phyloP scores from a whole-genome alignment of 2,888 invertebrate genomes.

The Conomelus anceps region DNA sequence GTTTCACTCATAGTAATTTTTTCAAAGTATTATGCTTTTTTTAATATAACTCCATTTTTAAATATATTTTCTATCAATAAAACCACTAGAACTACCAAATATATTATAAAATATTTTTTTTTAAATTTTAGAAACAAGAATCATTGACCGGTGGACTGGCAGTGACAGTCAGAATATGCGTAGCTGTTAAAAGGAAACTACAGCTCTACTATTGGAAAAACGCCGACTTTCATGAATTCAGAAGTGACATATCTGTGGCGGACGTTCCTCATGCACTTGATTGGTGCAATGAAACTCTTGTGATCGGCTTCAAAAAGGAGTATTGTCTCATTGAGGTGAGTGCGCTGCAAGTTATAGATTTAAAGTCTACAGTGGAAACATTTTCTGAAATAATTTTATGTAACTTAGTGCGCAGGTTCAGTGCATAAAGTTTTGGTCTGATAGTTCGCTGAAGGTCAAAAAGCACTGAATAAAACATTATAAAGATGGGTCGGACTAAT shows the following conservation, averaged over 20 bases:
- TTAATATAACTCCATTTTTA: too few species aligned
- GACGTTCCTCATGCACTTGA: slow-evolving; percentile 74
- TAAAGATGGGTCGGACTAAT: too few species aligned
- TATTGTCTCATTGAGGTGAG: slow-evolving; percentile 32
- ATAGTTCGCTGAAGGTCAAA: too few species aligned
- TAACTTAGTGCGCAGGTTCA: too few species aligned
- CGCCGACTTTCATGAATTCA: slow-evolving; percentile 65
- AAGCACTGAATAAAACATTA: too few species aligned
- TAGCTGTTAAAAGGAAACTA: slow-evolving; percentile 76
- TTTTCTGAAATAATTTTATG: too few species aligned
- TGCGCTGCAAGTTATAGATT: background rate
- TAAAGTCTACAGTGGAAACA: too few species aligned
- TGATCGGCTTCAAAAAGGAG: slow-evolving; percentile 69
- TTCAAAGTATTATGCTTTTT: too few species aligned
- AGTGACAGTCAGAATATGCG: slow-evolving; percentile 74
- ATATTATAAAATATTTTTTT: background rate
- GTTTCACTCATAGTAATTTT: too few species aligned
- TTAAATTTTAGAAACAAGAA: slow-evolving; percentile 48
- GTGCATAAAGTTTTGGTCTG: too few species aligned
- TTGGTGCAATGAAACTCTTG: slow-evolving; percentile 79
- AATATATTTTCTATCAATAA: too few species aligned
- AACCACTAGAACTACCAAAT: too few species aligned
- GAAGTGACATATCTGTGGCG: slow-evolving; percentile 64
- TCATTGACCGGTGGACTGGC: slow-evolving; percentile 67
- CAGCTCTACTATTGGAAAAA: slow-evolving; percentile 87